Evolutionary conservation across 2,888 invertebrate species (phyloP).

Genomic region (Trichopoda pennipes): DNA sequence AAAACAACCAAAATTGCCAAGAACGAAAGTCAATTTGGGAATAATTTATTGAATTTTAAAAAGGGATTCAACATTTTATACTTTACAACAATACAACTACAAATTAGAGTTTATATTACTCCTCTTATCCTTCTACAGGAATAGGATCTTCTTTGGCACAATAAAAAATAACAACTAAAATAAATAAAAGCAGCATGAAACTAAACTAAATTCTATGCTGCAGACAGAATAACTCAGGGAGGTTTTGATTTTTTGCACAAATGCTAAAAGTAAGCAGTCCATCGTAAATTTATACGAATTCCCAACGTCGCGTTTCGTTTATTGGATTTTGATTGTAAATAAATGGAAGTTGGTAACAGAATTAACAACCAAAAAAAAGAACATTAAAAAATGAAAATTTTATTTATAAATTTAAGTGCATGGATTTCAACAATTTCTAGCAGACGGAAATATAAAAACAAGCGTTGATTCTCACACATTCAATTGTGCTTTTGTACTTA

Average conservation of each 20-base stretch:
- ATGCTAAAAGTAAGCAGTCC: slow-evolving; percentile 5
- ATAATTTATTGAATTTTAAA: slow-evolving; percentile 74
- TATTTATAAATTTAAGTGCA: slow-evolving; percentile 53
- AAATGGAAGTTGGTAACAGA: slow-evolving; percentile 67
- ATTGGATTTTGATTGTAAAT: slow-evolving; percentile 71
- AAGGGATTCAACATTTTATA: slow-evolving; percentile 68
- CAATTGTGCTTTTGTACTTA: not conserved
- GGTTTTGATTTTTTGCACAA: slow-evolving; percentile 16
- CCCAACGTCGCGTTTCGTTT: slow-evolving; percentile 67
- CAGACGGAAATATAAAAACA: slow-evolving; percentile 16
- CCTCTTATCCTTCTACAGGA: slow-evolving; percentile 7
- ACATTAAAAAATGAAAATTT: slow-evolving; percentile 26
- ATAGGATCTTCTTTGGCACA: slow-evolving; percentile 3
- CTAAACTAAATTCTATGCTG: slow-evolving; percentile 43
- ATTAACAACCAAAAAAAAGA: slow-evolving; percentile 46
- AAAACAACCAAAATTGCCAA: slow-evolving; percentile 67
- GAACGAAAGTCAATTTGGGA: slow-evolving; percentile 72
- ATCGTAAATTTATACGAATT: slow-evolving; percentile 47
- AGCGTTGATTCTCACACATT: slow-evolving; percentile 22
- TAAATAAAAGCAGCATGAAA: slow-evolving; percentile 10
- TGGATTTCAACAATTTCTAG: slow-evolving; percentile 49
- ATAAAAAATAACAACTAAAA: slow-evolving; percentile 4
- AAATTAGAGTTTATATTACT: slow-evolving; percentile 49
- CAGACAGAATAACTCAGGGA: slow-evolving; percentile 43
- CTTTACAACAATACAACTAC: slow-evolving; percentile 52